Base-by-base conservation (phyloP, 2,797 vertebrate genomes). In the Gobionotothen gibberifrons region DNA sequence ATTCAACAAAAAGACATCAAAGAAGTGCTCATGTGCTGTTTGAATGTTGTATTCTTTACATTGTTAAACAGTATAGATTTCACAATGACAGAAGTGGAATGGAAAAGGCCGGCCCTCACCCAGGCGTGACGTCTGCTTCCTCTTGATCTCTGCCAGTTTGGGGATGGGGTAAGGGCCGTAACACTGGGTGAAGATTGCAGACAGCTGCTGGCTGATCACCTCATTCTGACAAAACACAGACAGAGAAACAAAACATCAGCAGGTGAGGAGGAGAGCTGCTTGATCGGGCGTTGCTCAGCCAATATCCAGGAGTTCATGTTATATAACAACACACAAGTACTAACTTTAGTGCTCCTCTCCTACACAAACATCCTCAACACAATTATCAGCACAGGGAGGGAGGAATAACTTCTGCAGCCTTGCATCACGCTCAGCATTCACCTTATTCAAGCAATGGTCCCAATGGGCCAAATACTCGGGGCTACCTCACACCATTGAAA, bases 131-230 rank as follows among this genome's bases (percentile, higher is more conserved):
- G 87, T 82, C 82, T 90, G 94, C 77, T 95, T 95, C 89, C 81
- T 93, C 88, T 95, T 95, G 78, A 95, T 95, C 91, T 96, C 95
- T 1, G 86, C 76, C 70, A 96, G 91, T 87, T 94, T 94, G 58
- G 95, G 95, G 74, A 96, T 94, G 22, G 95, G 95, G 72, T 96
- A 95, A 0, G 95, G 95, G 13, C 95, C 95, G 1, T 96, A 96
- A 81, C 95, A 96, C 87, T 95, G 94, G 49, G 94, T 95, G 78
- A 96, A 95, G 81, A 95, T 95, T 4, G 92, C 91, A 11, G 94
- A 88, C 77, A 96, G 86, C 90, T 95, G 94, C 89, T 95, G 95
- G 86, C 94, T 95, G 84, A 95, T 95, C 78, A 95, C 94, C 85
- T 96, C 94, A 58, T 95, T 96, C 95, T 96, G 87, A 85, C 9